Base-by-base conservation (phyloP, 1,140 invertebrate genomes). In the Eubasilissa regina region DNA sequence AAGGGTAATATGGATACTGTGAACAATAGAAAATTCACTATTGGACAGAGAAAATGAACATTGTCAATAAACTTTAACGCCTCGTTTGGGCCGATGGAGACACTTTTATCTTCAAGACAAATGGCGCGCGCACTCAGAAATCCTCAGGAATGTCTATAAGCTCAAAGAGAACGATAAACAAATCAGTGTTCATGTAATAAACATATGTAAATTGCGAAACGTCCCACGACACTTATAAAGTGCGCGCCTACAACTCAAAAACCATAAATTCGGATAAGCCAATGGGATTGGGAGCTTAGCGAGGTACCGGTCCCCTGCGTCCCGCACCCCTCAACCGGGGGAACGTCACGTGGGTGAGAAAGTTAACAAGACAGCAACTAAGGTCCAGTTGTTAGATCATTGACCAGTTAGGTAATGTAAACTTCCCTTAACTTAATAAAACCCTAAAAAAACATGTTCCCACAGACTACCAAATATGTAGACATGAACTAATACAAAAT, bases 251-350 rank as follows among this genome's bases (percentile, higher is more conserved):
- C 53, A 74, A 74, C n/a, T 53, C 48, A 51, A 74, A 51, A 74
- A 74, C 53, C 13, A 74, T 74, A 74, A 74, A 74, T 74, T 74
- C 8, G 53, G 70, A 74, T 74, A 74, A 56, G 53, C 15, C 68
- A 53, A 72, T 72, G 47, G 68, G 17, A 51, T 51, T 72, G 45
- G 51, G 15, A 72, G 60, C n/a, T 64, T 64, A 58, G 53, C 55
- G 55, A 15, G 55, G 55, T 15, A 21, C 55, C 15, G 9, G 15
- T 58, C 15, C 55, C 55, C 17, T 1, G 15, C 12, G 55, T 9
- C 55, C 15, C 1, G 15, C 15, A 19, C 17, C 15, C 55, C 12
- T 15, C 55, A 1, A 58, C 0, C 21, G 25, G 25, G 25, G 25
- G 25, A 35, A 35, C 25, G 1, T 35, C 25, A 1, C 25, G 25